Base-by-base conservation (phyloP, 2,888 invertebrate genomes). In the Nomada lathburiana region DNA sequence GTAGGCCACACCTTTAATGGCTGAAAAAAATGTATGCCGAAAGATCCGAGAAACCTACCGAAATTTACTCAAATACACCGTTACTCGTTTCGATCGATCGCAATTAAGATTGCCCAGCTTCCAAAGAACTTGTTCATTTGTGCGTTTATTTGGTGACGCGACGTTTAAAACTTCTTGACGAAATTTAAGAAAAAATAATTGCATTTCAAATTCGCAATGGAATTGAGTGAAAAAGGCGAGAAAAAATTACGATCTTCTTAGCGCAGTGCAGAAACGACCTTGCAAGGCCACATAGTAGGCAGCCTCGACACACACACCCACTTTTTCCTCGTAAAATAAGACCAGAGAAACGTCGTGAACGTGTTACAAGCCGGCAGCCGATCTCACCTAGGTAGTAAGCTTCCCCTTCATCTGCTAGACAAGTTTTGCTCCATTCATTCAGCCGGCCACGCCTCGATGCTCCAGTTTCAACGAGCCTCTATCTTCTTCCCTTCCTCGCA, bases 261-360 rank as follows among this genome's bases (percentile, higher is more conserved):
- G 76, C 68, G 63, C 64, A 62, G 75, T 65, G 65, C 47, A 78
- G 85, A 73, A 75, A 63, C 75, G 88, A 82, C 90, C 89, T 90
- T 87, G 87, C 89, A 90, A 90, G 90, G 90, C 80, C 89, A 82
- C 71, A 60, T 75, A 75, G 72, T 72, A 71, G 77, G 73, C 73
- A 83, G 36, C 76, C 84, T 80, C 80, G 85, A 73, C 80, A 75
- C 69, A 82, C 87, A 84, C 80, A 85, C 81, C 79, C 84, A 83
- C 79, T 83, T 86, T 80, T 76, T 70, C 65, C 71, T 52, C 70
- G 72, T 83, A 57, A 76, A 86, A 88, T 87, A 86, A 83, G 74
- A 85, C 68, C 73, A 85, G 44, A 76, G 69, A 76, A 59, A 74
- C 63, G n/a, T 74, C 47, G 62, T 36, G 79, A 78, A 65, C 76